Evolutionary conservation across 2,797 vertebrate species (phyloP), one percentile per base, ranked within the genome.

Genomic region (Falco naumanni): DNA sequence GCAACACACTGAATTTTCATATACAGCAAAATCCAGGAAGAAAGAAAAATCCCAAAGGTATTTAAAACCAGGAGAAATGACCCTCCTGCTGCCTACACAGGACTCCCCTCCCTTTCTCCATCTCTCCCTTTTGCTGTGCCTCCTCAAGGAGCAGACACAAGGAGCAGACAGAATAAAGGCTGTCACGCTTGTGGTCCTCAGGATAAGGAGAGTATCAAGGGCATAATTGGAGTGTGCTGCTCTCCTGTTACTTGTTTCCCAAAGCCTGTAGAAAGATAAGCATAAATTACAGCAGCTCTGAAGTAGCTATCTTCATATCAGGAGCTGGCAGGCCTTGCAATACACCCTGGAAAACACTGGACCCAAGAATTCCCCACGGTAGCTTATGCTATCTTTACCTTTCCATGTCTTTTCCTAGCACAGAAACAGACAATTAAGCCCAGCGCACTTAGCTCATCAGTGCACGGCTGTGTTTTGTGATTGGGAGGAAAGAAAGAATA

Each of bases 231-330:
- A 96, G 84, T 6, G 15, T 83, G 76, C 71, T 84, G 56, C 54
- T 94, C 54, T 92, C 78, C 76, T 90, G 48, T 53, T 93, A 86
- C 48, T 90, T 90, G 85, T 68, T 94, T 95, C 75, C 45, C 68
- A 86, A 93, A 94, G 92, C 72, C 82, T 80, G 20, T n/a, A 86
- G 61, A 83, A 96, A 95, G 86, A 93, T 89, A 95, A 94, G 87
- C 86, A 89, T 89, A 95, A 96, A 96, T 94, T 75, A 94, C 6
- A 93, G 81, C 65, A 85, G 75, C 65, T 87, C 81, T 94, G 78
- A 91, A 87, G 90, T 31, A 91, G 48, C 75, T 94, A 93, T 95
- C 95, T 94, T 85, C 74, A 1, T 94, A 95, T 84, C 90, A 94
- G 81, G n/a, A 56, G 37, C 78, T 92, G 81, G 41, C 88, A 95